Percentiles rank a stretch among this genome's conserved stretches.
Conservation (phyloP, 2,113 vertebrate species). For the Pantherophis guttatus region DNA sequence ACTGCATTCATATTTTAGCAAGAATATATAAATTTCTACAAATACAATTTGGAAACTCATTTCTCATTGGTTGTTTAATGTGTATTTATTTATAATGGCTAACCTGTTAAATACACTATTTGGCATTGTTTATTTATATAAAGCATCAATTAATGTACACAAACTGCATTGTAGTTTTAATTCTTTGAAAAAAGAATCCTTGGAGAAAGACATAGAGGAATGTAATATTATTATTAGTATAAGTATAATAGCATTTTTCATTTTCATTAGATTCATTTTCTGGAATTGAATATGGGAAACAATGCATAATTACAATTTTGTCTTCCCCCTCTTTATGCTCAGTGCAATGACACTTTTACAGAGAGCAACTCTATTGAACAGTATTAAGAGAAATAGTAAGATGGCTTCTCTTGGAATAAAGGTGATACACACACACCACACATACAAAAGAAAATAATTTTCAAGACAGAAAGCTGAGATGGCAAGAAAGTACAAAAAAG, state of each 20-base stretch:
- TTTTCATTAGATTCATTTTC: slow-evolving; percentile 43
- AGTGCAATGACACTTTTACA: slow-evolving; percentile 59
- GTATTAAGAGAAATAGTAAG: slow-evolving; percentile 57
- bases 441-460: slow-evolving; percentile 38
- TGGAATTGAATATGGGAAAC: slow-evolving; percentile 37
- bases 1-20: slow-evolving; percentile 22
- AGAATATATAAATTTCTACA: slow-evolving; percentile 12
- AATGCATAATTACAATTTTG: slow-evolving; percentile 50
- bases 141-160: not conserved
- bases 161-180: slow-evolving; percentile 22
- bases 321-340: slow-evolving; percentile 53
- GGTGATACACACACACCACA: slow-evolving; percentile 53
- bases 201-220: slow-evolving; percentile 68
- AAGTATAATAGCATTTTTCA: slow-evolving; percentile 39
- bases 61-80: slow-evolving; percentile 12
- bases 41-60: slow-evolving; percentile 12
- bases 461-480: slow-evolving; percentile 60
- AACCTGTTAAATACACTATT: not conserved
- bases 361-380: slow-evolving; percentile 44
- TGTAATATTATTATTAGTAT: slow-evolving; percentile 37
- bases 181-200: slow-evolving; percentile 49
- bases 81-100: not conserved
- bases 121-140: slow-evolving; percentile 17
- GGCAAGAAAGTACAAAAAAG: slow-evolving; percentile 53
- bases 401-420: slow-evolving; percentile 69